Evolutionary conservation across 2,888 invertebrate species (phyloP).

Genomic region (Isoperla grammatica): DNA sequence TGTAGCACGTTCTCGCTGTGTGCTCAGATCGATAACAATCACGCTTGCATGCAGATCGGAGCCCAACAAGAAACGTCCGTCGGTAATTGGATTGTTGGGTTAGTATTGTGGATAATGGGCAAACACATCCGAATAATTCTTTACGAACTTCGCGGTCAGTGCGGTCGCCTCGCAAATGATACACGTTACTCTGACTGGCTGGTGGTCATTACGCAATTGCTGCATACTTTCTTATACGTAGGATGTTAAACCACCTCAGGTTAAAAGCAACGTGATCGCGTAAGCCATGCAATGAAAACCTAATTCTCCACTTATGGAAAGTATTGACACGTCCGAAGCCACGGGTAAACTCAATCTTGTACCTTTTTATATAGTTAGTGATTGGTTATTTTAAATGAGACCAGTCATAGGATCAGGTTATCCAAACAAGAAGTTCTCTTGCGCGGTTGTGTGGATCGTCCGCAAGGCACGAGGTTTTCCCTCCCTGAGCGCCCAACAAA

Average conservation of each 20-base stretch:
- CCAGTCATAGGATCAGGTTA: slow-evolving; percentile 9
- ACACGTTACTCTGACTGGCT: slow-evolving; percentile 1
- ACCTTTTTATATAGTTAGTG: background rate
- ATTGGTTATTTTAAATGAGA: slow-evolving; percentile 15
- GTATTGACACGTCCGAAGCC: slow-evolving; percentile 10
- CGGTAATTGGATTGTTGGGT: slow-evolving; percentile 28
- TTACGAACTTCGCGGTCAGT: slow-evolving; percentile 6
- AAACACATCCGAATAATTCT: slow-evolving; percentile 14
- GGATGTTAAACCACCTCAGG: background rate
- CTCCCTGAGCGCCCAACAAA: background rate
- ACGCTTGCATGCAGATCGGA: slow-evolving; percentile 12
- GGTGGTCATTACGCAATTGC: background rate
- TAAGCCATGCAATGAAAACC: too few relatives aligned
- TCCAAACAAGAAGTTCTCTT: slow-evolving; percentile 7
- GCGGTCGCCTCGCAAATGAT: background rate
- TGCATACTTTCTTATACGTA: background rate
- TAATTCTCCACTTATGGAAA: slow-evolving; percentile 8
- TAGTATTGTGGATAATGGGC: slow-evolving; percentile 26
- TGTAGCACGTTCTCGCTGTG: slow-evolving; percentile 6
- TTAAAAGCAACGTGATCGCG: background rate
- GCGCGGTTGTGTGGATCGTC: too few relatives aligned
- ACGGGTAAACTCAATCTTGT: too few relatives aligned
- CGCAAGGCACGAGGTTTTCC: background rate
- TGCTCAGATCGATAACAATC: slow-evolving; percentile 9
- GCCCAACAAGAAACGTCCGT: background rate